Evolutionary conservation across 2,888 invertebrate species (phyloP), one percentile per base, ranked within the genome.

Genomic region (Plagodis pulveraria): DNA sequence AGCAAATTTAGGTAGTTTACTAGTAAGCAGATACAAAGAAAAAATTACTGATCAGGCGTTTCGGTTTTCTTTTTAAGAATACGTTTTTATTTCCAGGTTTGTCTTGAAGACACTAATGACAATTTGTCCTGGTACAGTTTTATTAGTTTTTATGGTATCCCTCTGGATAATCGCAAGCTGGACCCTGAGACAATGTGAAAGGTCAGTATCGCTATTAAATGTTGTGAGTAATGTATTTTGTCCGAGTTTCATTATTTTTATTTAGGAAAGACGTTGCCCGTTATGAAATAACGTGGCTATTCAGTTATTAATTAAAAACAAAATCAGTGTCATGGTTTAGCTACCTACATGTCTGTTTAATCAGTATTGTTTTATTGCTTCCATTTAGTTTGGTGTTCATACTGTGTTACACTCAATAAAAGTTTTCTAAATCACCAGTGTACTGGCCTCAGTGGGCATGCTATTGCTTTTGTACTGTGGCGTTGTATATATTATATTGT

Each of bases 131-230:
- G 99, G 96, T 89, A 99, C 96, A 67, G 99, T 99, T 76, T 95
- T 99, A 78, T 94, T 99, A 80, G 99, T 99, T 73, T 99, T 99
- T 94, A 99, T 99, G 97, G 98, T 99, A 70, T 99, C 99, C 7
- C 94, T 99, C 67, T 99, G 99, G 99, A 98, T 99, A 88, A 99
- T 99, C 79, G 99, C 99, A 71, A 99, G 98, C 82, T 99, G 99
- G 99, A 98, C 99, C 66, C 94, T 99, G 74, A 95, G 99, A 72
- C 98, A 99, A 78, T 99, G 99, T 89, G 99, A 99, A 94, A 97
- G 99, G 99, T 99, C 94, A 94, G 94, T 89, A 83, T 67, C 60
- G 58, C 69, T 73, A 60, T 66, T 75, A 70, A 56, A 65, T 75
- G 71, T 75, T 73, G 65, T 73, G 71, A 69, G 66, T 75, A 70